Base-by-base conservation (phyloP, 2,888 invertebrate genomes). In the Ochlodes sylvanus region DNA sequence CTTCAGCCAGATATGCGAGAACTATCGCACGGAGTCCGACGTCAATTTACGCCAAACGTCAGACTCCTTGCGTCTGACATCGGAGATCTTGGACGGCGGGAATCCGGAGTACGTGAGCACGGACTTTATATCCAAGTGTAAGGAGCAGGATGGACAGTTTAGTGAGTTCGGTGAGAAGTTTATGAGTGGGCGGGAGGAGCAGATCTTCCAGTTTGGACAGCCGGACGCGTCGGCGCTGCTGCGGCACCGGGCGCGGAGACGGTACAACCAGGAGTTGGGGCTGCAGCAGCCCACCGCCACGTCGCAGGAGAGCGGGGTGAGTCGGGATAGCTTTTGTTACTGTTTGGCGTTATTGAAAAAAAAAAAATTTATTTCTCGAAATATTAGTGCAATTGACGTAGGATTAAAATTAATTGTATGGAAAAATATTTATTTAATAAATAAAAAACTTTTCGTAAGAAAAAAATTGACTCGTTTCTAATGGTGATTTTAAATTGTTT, bases 141-240 rank as follows among this genome's bases (percentile, higher is more conserved):
- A 72, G n/a, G 66, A 73, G 47, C 38, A 38, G 3, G 12, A 12
- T 32, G 65, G 42, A 38, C 66, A 66, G 32, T 73, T 71, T 19
- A 54, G 75, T 70, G 86, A 67, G 19, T 67, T 61, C 10, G 19
- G 66, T n/a, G 66, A 95, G 87, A 92, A 85, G 83, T 87, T 89
- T 60, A 60, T 86, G 47, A 77, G 75, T 71, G 85, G 80, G 10
- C 88, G 87, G 60, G 91, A 92, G 17, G 89, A 92, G 34, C 89
- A 88, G 77, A 83, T 91, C 72, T 93, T 92, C 70, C 88, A 88
- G 75, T 93, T 93, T 54, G 96, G 96, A 71, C 96, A 96, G 78
- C 96, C 96, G 1, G 93, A 93, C 60, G 91, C 93, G 17, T 89
- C 92, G 77, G 95, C 90, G 82, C 85, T 94, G 81, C 92, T 94